A percentile compares a stretch with the other conserved stretches of the same genome.
These are phyloP conservation scores for Bradysia coprophila DNA, from an alignment of 1,140 invertebrate genomes.

Conservation along the genomic window DNA sequence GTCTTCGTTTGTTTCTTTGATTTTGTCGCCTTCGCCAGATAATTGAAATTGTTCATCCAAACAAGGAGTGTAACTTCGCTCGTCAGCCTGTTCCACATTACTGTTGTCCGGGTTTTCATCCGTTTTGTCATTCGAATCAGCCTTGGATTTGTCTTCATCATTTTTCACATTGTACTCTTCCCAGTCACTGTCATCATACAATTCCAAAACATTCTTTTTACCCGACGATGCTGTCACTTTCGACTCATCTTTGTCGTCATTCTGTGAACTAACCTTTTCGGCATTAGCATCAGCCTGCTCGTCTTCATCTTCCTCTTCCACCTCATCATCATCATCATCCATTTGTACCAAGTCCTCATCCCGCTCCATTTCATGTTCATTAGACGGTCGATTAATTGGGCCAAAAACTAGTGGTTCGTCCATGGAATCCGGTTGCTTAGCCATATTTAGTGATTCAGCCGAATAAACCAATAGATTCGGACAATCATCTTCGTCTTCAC, in stretches of 20 bases:
- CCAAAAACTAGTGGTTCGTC: too few relatives aligned
- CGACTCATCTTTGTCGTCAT: not conserved
- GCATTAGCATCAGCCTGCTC: constrained; percentile 7
- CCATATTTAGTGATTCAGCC: constrained; percentile 53
- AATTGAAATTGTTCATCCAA: constrained; percentile 33
- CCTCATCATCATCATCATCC: constrained; percentile 18
- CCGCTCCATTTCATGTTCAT: constrained; percentile 14
- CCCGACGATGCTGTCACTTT: not conserved
- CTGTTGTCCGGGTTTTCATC: constrained; percentile 13
- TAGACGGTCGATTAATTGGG: constrained; percentile 8
- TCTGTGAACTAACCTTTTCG: constrained; percentile 3
- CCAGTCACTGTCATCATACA: constrained; percentile 24
- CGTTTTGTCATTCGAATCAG: constrained; percentile 19
- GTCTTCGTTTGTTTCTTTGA: not conserved
- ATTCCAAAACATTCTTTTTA: constrained; percentile 12
- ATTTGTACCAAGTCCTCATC: constrained; percentile 25
- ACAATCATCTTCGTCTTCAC: constrained; percentile 46
- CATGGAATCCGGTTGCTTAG: constrained; percentile 22
- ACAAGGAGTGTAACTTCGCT: constrained; percentile 43
- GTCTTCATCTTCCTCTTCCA: constrained; percentile 9
- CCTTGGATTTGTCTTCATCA: constrained; percentile 12
- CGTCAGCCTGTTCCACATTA: constrained; percentile 28
- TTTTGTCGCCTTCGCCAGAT: not conserved
- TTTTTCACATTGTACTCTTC: constrained; percentile 20
- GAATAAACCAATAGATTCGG: constrained; percentile 73